A percentile compares a stretch with the other conserved stretches of the same genome.
phyloP scores from a whole-genome alignment of 2,113 vertebrate genomes.

The Gopherus flavomarginatus region DNA sequence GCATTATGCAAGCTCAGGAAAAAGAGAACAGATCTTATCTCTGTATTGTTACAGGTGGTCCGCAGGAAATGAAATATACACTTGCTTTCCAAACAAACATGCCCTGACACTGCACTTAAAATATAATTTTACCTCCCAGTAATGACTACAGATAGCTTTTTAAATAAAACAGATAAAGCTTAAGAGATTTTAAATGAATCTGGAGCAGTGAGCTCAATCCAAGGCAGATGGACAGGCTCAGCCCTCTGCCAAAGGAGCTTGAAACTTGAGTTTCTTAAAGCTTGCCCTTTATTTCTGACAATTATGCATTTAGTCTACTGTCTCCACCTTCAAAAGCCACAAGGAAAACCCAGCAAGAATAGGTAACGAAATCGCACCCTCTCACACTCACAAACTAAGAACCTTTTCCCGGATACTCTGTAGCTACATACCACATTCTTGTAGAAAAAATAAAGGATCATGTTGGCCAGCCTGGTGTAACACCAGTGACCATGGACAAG shows the following conservation, averaged over 20 bases:
- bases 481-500: constrained; percentile 89
- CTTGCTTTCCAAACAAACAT: not conserved
- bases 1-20: not conserved
- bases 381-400: not conserved
- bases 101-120: not conserved
- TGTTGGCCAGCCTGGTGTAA: constrained; percentile 83
- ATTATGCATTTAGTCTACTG: not conserved
- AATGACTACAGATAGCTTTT: constrained; percentile 21
- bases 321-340: not conserved
- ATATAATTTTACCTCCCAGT: not conserved
- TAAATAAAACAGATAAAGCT: constrained; percentile 44
- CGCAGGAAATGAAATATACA: not conserved
- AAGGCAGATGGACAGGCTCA: constrained; percentile 17
- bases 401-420: not conserved
- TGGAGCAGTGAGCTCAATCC: constrained; percentile 21
- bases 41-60: not conserved
- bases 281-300: not conserved
- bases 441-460: constrained; percentile 87
- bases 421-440: constrained; percentile 85
- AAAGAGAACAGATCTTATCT: not conserved
- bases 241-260: constrained; percentile 16
- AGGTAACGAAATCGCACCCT: not conserved
- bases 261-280: not conserved
- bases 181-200: constrained; percentile 52
- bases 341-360: not conserved